These are phyloP conservation scores for Erinaceus europaeus DNA, from an alignment of 2,113 vertebrate genomes.

Conservation along the genomic window DNA sequence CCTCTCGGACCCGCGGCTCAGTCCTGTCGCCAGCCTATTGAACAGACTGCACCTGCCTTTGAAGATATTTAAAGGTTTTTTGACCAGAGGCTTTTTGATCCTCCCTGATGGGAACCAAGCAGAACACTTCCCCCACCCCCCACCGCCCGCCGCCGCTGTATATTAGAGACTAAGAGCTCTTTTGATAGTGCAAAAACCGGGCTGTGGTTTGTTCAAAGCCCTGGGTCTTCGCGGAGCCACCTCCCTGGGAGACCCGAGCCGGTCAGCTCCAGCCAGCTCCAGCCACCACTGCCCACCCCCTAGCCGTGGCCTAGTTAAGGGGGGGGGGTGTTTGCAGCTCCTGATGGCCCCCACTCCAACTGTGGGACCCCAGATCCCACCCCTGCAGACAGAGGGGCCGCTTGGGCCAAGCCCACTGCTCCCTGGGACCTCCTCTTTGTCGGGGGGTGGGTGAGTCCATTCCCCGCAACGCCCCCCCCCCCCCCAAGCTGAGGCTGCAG, in stretches of 20 bases:
- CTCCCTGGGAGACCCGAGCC: conserved; percentile 14
- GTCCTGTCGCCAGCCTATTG: too few relatives aligned
- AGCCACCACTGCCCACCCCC: neutral
- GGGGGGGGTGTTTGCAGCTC: neutral
- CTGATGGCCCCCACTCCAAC: too few relatives aligned
- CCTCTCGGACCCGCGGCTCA: too few relatives aligned
- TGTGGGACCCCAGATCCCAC: neutral
- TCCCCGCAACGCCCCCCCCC: too few relatives aligned
- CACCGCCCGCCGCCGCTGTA: neutral
- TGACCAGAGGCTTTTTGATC: conserved; percentile 73
- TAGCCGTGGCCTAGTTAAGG: conserved; percentile 60
- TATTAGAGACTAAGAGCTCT: conserved; percentile 52
- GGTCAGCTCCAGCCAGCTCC: conserved; percentile 35
- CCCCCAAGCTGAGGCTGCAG: neutral
- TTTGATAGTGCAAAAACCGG: conserved; percentile 59
- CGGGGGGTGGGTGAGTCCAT: neutral
- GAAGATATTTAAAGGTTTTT: conserved; percentile 79
- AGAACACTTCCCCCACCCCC: conserved; percentile 4
- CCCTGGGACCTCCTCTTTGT: too few relatives aligned
- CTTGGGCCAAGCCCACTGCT: neutral
- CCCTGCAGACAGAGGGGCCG: neutral
- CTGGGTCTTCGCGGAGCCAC: neutral
- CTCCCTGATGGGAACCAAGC: conserved; percentile 46
- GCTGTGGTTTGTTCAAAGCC: conserved; percentile 69
- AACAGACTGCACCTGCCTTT: conserved; percentile 68